Evolutionary conservation across 2,888 invertebrate species (phyloP), one percentile per base, ranked within the genome.

Genomic region (Drosophila villosipedis): DNA sequence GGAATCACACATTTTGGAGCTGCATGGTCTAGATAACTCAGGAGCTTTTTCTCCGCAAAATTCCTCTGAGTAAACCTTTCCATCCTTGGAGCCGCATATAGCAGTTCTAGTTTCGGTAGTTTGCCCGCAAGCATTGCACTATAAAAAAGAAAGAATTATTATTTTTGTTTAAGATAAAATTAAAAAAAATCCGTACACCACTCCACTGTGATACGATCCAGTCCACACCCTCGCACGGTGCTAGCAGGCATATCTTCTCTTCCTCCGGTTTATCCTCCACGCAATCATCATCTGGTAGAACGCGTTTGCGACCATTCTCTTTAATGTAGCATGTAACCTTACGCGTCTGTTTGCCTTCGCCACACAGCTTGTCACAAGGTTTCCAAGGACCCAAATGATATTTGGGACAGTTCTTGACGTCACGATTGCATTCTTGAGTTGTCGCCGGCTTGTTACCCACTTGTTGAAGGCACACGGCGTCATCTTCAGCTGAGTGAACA

Each of bases 361-460:
- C 99, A 92, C 99, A 99, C n/a, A 98, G 94, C 91, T 95, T 96
- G 92, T 98, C 96, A 89, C 98, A 99, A 96, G 97, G 96, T 92
- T 96, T 96, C 99, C 99, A 99, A 7, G 97, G 96, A 63, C 97
- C 98, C 33, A 95, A 94, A 91, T 97, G 97, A 97, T 98, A 99
- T 60, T 95, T 95, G 0, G 99, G 98, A 91, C 98, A 98, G 33
- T 95, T 95, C 35, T 92, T 82, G 3, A 95, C 94, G 69, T 96
- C 96, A 63, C 95, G 94, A 92, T 97, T 97, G 93, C 98, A 98
- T 63, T 95, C 94, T 89, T 96, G 95, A 68, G 94, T 94, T 16
- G 95, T 94, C 7, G 94, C 94, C 0, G 97, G 97, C 89, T 96
- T 96, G 0, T 95, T 95, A 1, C 96, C 96, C 3, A 95, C 94